These are phyloP conservation scores for Columba janthina DNA, from an alignment of 2,113 vertebrate species.

Conservation along the genomic window DNA sequence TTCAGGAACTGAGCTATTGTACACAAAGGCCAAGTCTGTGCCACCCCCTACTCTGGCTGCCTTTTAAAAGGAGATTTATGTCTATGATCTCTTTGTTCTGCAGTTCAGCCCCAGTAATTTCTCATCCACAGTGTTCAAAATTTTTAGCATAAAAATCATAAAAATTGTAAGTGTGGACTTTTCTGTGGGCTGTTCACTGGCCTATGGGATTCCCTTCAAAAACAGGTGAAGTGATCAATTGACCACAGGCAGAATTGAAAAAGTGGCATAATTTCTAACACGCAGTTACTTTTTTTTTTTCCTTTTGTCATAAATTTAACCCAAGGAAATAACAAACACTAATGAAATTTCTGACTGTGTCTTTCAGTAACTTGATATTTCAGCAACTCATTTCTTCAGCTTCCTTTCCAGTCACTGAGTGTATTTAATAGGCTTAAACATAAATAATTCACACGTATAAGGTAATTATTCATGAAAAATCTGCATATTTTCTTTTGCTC, in stretches of 20 bases:
- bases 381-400: conserved; percentile 6
- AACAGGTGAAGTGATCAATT: neutral
- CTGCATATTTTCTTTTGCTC: neutral
- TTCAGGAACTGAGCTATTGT: conserved; percentile 20
- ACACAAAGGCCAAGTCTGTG: neutral
- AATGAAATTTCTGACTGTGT: conserved; percentile 8
- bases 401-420: neutral
- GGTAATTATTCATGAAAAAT: conserved; percentile 12
- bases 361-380: conserved; percentile 9
- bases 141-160: neutral
- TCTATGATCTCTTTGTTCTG: neutral
- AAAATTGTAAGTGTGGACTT: neutral
- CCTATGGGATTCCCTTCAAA: neutral
- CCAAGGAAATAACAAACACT: conserved; percentile 30
- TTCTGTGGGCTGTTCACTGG: neutral
- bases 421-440: conserved; percentile 11
- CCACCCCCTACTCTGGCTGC: neutral
- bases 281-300: neutral
- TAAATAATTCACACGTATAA: neutral
- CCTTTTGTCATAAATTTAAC: neutral
- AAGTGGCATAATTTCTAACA: neutral
- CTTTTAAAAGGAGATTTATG: neutral
- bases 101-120: neutral
- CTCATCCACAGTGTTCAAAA: neutral
- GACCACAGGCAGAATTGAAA: neutral